These are phyloP conservation scores for Campaea margaritaria DNA, from an alignment of 2,888 invertebrate genomes.

Conservation along the genomic window DNA sequence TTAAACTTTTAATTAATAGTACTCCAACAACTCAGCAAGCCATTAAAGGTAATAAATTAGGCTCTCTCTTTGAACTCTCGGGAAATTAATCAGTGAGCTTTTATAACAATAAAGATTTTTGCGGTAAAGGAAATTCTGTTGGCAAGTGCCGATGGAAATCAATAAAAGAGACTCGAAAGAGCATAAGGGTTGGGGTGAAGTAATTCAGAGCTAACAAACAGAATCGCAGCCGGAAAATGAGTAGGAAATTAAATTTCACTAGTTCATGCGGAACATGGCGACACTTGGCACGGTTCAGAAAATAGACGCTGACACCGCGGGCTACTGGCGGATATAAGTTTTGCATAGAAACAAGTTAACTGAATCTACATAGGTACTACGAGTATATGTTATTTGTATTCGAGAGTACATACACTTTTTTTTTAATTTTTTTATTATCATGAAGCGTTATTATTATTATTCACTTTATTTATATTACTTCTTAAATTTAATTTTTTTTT, in stretches of 20 bases:
- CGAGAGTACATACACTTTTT: too few species aligned
- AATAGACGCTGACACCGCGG: constrained; percentile 40
- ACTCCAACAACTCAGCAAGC: constrained; percentile 48
- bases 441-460: too few species aligned
- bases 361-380: neutral
- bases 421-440: too few species aligned
- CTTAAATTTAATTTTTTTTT: too few species aligned
- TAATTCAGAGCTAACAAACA: constrained; percentile 48
- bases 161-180: constrained; percentile 45
- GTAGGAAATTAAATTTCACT: constrained; percentile 68
- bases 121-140: constrained; percentile 32
- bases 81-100: constrained; percentile 41
- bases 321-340: constrained; percentile 17
- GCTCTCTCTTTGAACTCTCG: constrained; percentile 44
- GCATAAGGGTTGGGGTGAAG: constrained; percentile 34
- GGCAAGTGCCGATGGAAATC: constrained; percentile 46
- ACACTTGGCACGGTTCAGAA: constrained; percentile 45
- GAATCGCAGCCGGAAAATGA: constrained; percentile 60
- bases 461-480: too few species aligned
- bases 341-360: constrained; percentile 5
- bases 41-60: constrained; percentile 50
- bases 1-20: constrained; percentile 47
- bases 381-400: too few species aligned
- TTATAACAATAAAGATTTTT: constrained; percentile 37
- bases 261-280: constrained; percentile 39